Conservation (phyloP, 2,797 vertebrate species). For the Gallinago stenura region DNA sequence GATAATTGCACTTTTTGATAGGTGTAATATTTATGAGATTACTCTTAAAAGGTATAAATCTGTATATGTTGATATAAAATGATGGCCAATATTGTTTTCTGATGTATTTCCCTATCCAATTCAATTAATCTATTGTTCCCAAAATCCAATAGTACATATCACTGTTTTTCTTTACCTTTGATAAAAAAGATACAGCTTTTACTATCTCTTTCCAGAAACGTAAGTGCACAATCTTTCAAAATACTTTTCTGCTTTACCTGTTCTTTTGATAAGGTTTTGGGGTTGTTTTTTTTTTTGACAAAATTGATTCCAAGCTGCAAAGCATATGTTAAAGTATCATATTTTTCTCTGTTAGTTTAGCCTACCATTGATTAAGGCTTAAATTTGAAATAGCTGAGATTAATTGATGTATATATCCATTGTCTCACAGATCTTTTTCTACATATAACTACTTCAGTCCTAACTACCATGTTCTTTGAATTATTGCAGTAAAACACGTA, state of each 20-base stretch:
- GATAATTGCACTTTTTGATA: not conserved
- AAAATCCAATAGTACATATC: not conserved
- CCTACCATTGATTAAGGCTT: not conserved
- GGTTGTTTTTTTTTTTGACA: not conserved
- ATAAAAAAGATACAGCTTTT: not conserved
- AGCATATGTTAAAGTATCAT: not conserved
- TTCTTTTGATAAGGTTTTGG: not conserved
- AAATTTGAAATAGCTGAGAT: not conserved
- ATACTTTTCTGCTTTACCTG: not conserved
- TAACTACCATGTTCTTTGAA: not conserved
- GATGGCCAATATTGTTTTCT: not conserved
- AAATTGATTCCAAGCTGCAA: not conserved
- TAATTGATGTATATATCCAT: not conserved
- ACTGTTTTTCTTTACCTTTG: not conserved
- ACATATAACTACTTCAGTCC: not conserved
- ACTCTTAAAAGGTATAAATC: not conserved
- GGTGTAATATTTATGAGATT: not conserved
- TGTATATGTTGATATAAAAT: not conserved
- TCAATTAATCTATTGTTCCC: not conserved
- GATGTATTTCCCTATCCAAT: not conserved
- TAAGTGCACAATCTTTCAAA: not conserved
- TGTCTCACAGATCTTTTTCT: not conserved
- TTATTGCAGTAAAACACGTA: not conserved
- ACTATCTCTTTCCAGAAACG: not conserved
- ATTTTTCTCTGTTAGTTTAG: not conserved